Evolutionary conservation across 2,888 invertebrate species (phyloP).

Genomic region (Ametastegia equiseti): DNA sequence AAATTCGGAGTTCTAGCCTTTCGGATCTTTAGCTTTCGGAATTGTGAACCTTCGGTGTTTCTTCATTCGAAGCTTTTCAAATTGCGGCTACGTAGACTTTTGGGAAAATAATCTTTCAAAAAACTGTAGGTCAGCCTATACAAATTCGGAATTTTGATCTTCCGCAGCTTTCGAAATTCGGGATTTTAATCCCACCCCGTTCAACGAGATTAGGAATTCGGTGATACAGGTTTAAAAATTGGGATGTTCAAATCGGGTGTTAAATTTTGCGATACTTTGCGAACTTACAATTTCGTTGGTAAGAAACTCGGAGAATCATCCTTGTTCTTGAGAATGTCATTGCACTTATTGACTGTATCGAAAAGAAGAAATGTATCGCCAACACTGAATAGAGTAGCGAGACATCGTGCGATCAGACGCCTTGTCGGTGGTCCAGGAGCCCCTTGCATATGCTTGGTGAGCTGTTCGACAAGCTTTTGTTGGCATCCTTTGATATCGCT

Average conservation of each 20-base stretch:
- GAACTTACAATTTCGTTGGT: slow-evolving; percentile 91
- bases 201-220: too few species aligned
- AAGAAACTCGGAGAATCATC: slow-evolving; percentile 98
- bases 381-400: slow-evolving; percentile 96
- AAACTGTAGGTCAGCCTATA: too few species aligned
- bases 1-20: too few species aligned
- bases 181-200: too few species aligned
- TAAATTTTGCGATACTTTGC: background rate
- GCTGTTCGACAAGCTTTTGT: slow-evolving; percentile 95
- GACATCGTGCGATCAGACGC: slow-evolving; percentile 91
- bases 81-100: too few species aligned
- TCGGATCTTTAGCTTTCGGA: too few species aligned
- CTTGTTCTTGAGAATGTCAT: slow-evolving; percentile 96
- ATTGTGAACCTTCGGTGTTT: too few species aligned
- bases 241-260: background rate
- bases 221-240: background rate
- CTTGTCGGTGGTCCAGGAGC: slow-evolving; percentile 96
- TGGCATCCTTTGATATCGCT: slow-evolving; percentile 98
- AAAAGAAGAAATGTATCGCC: slow-evolving; percentile 98
- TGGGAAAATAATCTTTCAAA: too few species aligned
- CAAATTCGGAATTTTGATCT: too few species aligned
- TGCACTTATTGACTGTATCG: slow-evolving; percentile 98
- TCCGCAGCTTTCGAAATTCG: too few species aligned
- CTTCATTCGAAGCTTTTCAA: too few species aligned
- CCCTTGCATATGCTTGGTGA: slow-evolving; percentile 92